A percentile compares a stretch with the other conserved stretches of the same genome.
These are phyloP conservation scores for Zaprionus inermis DNA, from an alignment of 1,140 invertebrate species.

Conservation along the genomic window DNA sequence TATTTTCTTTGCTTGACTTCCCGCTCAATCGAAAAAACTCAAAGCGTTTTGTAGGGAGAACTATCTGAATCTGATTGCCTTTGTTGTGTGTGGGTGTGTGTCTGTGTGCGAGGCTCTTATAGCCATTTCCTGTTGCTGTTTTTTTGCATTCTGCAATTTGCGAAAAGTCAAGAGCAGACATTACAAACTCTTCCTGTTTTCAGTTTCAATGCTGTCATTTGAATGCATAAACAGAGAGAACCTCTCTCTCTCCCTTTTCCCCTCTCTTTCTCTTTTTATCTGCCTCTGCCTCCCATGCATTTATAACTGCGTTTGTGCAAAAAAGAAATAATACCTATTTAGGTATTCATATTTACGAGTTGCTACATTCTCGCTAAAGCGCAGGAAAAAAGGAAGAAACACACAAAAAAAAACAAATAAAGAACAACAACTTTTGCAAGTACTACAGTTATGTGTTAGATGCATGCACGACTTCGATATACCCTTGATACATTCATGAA, in stretches of 20 bases:
- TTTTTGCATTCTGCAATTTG: slow-evolving; percentile 43
- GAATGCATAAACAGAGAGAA: not conserved
- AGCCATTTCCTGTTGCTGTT: not conserved
- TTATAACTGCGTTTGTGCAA: slow-evolving; percentile 1
- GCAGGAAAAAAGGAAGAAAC: not conserved
- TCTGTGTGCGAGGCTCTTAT: no score
- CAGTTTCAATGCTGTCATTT: slow-evolving; percentile 15
- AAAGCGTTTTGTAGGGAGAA: not conserved
- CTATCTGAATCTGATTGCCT: slow-evolving; percentile 1
- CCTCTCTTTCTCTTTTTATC: not conserved
- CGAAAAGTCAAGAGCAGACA: slow-evolving; percentile 34
- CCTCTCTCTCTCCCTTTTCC: not conserved
- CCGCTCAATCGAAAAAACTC: not conserved
- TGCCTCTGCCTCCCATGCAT: not conserved
- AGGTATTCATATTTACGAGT: slow-evolving; percentile 4
- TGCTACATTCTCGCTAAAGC: not conserved
- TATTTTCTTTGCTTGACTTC: not conserved
- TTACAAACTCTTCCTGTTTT: slow-evolving; percentile 1
- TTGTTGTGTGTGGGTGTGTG: not conserved
- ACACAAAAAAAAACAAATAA: not conserved
- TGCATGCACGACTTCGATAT: not conserved
- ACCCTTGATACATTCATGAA: no score
- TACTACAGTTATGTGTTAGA: not conserved
- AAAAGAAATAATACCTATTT: slow-evolving; percentile 1
- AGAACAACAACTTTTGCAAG: not conserved